Base-by-base conservation (phyloP, 2,888 invertebrate genomes). In the Alentia gelatinosa region DNA sequence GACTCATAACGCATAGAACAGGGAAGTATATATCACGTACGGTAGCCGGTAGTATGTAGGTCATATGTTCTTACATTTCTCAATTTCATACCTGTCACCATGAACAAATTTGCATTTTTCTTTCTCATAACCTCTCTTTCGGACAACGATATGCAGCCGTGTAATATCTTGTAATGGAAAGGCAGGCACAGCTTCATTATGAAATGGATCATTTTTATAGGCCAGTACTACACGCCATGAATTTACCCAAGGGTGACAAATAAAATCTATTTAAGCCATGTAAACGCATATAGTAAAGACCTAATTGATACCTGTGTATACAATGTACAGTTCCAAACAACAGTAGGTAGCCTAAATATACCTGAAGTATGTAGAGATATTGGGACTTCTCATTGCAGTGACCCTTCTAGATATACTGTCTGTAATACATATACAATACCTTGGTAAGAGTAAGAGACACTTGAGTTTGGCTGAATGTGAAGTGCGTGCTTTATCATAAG, bases 401-500 rank as follows among this genome's bases (percentile, higher is more conserved):
- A 68, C 33, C n/a, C 33, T 5, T 30, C n/a, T 68, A 30, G 33
- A 68, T 26, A 12, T n/a, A 30, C 33, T 68, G 68, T 68, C 26
- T 26, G 26, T 68, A 63, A n/a, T 63, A 63, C 12, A 63, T 5
- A n/a, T 63, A 63, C 63, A 63, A 63, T 63, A 63, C 63, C 63
- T 30, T 68, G 26, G 68, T 68, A 79, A 79, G 35, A 79, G 19
- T 79, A 79, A 79, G 79, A 79, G 79, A 79, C 79, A 79, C 79
- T 79, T 79, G 79, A 79, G 39, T 79, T 74, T 79, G 79, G 79
- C 79, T 79, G 79, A 79, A 39, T 79, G 79, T 79, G 79, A 79
- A 79, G 79, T 79, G 79, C 35, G 79, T 79, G 79, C 79, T 74
- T 19, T 74, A 33, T 74, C 33, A 33, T 33, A 74, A 79, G n/a